Conservation (phyloP, 35 echinoderm and acorn worm genomes). For the Lytechinus pictus region DNA sequence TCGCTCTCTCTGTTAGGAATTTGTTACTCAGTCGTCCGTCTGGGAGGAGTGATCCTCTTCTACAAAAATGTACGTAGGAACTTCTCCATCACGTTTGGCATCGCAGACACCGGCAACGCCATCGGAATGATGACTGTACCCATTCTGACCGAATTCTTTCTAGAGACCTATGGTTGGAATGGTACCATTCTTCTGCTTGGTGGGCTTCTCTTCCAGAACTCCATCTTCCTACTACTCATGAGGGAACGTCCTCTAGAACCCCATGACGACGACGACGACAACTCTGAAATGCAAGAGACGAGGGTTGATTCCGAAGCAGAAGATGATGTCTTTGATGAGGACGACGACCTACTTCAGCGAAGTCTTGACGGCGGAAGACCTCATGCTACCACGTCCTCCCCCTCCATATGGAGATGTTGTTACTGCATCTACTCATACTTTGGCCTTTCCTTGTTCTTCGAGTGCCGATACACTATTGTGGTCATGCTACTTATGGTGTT, state of each 20-base stretch:
- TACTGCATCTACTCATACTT: background rate
- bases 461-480: background rate
- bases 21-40: background rate
- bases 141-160: conserved; percentile 50
- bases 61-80: background rate
- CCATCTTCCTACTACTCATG: background rate
- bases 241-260: background rate
- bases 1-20: background rate
- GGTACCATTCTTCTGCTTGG: conserved; percentile 66
- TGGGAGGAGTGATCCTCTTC: background rate
- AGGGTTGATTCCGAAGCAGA: background rate
- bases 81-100: conserved; percentile 45
- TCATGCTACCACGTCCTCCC: background rate
- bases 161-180: conserved; percentile 66
- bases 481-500: background rate
- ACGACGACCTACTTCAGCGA: background rate
- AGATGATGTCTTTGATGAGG: background rate
- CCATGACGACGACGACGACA: background rate
- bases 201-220: background rate
- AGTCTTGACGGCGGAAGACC: background rate
- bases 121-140: conserved; percentile 59
- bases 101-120: conserved; percentile 47
- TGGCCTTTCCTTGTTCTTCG: conserved; percentile 18
- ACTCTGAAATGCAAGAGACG: background rate
- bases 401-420: background rate